These are phyloP conservation scores for Prionace glauca DNA, from an alignment of 2,797 vertebrate genomes.

Conservation along the genomic window DNA sequence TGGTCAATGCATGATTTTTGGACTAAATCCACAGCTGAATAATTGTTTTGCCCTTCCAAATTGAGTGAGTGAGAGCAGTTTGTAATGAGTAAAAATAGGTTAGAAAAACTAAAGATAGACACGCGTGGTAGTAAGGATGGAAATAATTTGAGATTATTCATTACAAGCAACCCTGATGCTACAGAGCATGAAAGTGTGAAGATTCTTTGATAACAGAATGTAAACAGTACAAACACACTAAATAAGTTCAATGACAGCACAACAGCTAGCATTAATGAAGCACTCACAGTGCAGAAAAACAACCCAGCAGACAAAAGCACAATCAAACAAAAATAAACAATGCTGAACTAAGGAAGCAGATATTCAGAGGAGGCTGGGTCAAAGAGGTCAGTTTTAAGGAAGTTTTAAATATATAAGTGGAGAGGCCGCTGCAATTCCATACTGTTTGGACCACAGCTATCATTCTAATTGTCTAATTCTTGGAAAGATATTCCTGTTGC, in stretches of 20 bases:
- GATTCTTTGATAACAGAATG: too few relatives aligned
- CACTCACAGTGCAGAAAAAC: too few relatives aligned
- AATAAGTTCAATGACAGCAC: too few relatives aligned
- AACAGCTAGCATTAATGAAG: too few relatives aligned
- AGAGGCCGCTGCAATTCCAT: neutral
- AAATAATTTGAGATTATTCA: neutral
- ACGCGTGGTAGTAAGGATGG: too few relatives aligned
- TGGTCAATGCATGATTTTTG: neutral
- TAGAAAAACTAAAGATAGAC: neutral
- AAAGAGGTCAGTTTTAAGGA: neutral
- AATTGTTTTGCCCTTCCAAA: neutral
- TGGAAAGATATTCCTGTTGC: neutral
- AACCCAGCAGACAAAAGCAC: too few relatives aligned
- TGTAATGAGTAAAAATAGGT: neutral
- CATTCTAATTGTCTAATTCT: neutral
- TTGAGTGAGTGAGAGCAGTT: neutral
- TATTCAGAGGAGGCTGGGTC: neutral
- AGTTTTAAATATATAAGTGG: neutral
- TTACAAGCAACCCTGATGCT: neutral
- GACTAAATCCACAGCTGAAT: neutral
- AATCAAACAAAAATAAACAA: too few relatives aligned
- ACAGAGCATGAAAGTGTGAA: too few relatives aligned
- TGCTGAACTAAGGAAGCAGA: neutral
- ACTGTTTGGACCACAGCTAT: neutral
- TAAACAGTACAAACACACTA: too few relatives aligned